Evolutionary conservation across 2,797 vertebrate genomes (phyloP), one percentile per base, ranked within the genome.

Genomic region (Hippoglossus hippoglossus): DNA sequence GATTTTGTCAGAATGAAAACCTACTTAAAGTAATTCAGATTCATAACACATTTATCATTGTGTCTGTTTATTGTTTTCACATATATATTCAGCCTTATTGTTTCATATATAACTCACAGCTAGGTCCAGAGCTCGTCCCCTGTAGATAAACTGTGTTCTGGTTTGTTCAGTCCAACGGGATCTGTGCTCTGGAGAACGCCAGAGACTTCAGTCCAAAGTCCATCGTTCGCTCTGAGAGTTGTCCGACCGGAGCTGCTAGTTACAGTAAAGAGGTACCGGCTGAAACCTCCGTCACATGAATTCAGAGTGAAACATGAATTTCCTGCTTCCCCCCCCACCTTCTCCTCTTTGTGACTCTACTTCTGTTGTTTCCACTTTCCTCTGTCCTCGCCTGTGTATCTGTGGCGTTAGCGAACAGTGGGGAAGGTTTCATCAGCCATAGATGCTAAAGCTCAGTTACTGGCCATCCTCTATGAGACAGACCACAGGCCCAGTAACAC

Each of bases 381-480:
- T 13, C 22, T 24, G 4, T 60, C 34, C 55, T 49, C 51, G 0
- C 50, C 51, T 62, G 41, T 7, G 34, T 77, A 66, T 88, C 74
- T 65, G 51, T 54, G 67, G 4, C 13, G 6, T 89, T 94, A 99
- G 98, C 95, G 93, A 77, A 98, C 96, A 26, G 96, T 98, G 79
- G 98, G 97, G 71, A 98, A 95, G 79, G 97, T 99, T 1, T 98
- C 97, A 0, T 91, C 90, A 63, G 91, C 94, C 71, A 96, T 99
- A 90, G 95, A 96, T 69, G 96, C 96, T 87, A 96, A 96, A 90
- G 98, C 97, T 68, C 97, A 98, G 91, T 90, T 95, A 63, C 94
- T 99, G 93, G 96, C 97, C 89, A 95, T 96, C 95, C 95, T 99
- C 6, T 99, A 98, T 86, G 95, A 97, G 94, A 99, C 96, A 44